These are phyloP conservation scores for Rugalucina vietnamica DNA, from an alignment of 2,888 invertebrate genomes.

Conservation along the genomic window DNA sequence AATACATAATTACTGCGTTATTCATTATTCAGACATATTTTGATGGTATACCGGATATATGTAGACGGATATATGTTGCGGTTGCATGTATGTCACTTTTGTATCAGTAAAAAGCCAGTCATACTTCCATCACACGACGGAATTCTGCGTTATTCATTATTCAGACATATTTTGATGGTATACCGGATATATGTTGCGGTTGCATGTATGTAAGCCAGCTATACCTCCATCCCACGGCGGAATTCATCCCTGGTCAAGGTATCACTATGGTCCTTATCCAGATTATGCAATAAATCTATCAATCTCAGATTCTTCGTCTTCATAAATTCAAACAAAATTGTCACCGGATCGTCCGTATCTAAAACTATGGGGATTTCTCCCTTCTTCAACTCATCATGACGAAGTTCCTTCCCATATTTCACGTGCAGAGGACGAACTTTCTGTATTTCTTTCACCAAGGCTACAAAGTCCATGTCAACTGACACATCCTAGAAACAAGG, in stretches of 20 bases:
- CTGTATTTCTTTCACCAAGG: slow-evolving; percentile 62
- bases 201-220: too few species aligned
- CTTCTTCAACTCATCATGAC: slow-evolving; percentile 68
- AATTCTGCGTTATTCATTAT: too few species aligned
- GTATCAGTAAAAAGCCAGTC: too few species aligned
- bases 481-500: slow-evolving; percentile 66
- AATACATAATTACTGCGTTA: too few species aligned
- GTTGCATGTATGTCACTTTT: too few species aligned
- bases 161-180: too few species aligned
- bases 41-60: too few species aligned
- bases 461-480: slow-evolving; percentile 69
- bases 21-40: too few species aligned
- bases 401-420: slow-evolving; percentile 68
- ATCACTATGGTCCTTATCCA: slow-evolving; percentile 76
- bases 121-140: too few species aligned
- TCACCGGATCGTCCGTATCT: slow-evolving; percentile 74
- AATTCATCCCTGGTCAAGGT: slow-evolving; percentile 74
- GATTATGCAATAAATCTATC: slow-evolving; percentile 73
- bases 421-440: slow-evolving; percentile 53
- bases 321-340: slow-evolving; percentile 73
- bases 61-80: too few species aligned
- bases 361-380: slow-evolving; percentile 65
- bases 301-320: slow-evolving; percentile 71
- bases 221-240: slow-evolving; percentile 70
- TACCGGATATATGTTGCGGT: too few species aligned